These are phyloP conservation scores for Zingel zingel DNA, from an alignment of 2,113 vertebrate species.

Conservation along the genomic window DNA sequence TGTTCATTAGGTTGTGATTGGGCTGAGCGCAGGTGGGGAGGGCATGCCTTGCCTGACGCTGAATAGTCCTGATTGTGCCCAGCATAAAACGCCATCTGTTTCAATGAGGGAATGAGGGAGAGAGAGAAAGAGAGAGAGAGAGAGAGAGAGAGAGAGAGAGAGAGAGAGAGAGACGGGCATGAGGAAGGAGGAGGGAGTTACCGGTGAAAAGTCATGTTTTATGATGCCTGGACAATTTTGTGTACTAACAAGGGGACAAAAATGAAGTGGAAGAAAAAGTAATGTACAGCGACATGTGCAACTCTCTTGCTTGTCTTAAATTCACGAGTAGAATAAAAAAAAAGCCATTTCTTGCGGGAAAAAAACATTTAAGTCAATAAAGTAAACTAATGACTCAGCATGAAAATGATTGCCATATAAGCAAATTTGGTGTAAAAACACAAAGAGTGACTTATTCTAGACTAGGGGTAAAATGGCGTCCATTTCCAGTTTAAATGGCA, in stretches of 20 bases:
- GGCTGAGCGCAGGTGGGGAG: slow-evolving; percentile 92
- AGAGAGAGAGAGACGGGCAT: slow-evolving; percentile 37
- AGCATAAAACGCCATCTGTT: slow-evolving; percentile 96
- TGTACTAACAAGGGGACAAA: slow-evolving; percentile 37
- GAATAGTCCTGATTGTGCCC: slow-evolving; percentile 92
- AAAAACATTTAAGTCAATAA: neutral
- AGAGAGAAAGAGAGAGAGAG: slow-evolving; percentile 48
- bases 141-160: slow-evolving; percentile 60
- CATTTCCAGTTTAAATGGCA: slow-evolving; percentile 33
- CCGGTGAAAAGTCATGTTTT: slow-evolving; percentile 76
- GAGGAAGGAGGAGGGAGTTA: slow-evolving; percentile 55
- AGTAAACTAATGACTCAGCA: neutral
- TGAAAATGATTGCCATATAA: slow-evolving; percentile 23
- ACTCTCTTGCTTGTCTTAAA: slow-evolving; percentile 24
- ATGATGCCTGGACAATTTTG: slow-evolving; percentile 68
- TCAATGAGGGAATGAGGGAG: slow-evolving; percentile 77
- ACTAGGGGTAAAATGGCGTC: slow-evolving; percentile 48
- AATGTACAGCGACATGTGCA: neutral
- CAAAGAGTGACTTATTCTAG: slow-evolving; percentile 5
- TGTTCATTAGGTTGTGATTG: slow-evolving; percentile 95
- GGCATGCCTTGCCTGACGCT: slow-evolving; percentile 90
- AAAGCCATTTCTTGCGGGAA: neutral
- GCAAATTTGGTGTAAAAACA: slow-evolving; percentile 13
- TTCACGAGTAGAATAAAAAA: neutral
- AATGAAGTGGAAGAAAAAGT: slow-evolving; percentile 17